A percentile compares a stretch with the other conserved stretches of the same genome.
Evolutionary conservation across 2,797 vertebrate genomes (phyloP).

Genomic region (Acanthornis magna): DNA sequence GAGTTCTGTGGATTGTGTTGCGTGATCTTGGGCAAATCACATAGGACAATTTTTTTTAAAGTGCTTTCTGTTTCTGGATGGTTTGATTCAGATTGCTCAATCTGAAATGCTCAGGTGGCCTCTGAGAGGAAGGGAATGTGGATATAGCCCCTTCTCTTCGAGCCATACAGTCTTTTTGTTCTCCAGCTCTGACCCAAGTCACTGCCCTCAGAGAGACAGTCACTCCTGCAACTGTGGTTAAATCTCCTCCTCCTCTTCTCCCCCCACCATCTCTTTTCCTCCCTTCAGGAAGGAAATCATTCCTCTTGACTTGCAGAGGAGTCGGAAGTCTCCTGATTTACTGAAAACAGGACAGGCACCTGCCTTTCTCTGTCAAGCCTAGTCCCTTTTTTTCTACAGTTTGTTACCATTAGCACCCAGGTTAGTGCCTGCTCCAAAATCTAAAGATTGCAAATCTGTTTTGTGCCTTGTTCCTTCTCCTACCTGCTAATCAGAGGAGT

Average conservation of each 20-base stretch:
- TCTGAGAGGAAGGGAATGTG: background rate
- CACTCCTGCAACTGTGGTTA: background rate
- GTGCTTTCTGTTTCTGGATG: background rate
- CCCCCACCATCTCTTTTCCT: background rate
- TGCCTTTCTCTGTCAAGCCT: background rate
- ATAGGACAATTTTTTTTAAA: accelerated
- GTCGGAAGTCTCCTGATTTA: background rate
- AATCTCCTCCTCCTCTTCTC: background rate
- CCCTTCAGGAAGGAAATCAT: background rate
- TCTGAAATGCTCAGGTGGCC: background rate
- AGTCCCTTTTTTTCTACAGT: background rate
- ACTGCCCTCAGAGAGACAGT: background rate
- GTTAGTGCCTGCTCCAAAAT: background rate
- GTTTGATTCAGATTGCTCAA: background rate
- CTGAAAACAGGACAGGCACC: background rate
- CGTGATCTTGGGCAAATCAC: background rate
- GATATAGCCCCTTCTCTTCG: background rate
- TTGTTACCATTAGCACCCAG: background rate
- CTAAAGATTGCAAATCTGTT: background rate
- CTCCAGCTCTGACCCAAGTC: background rate
- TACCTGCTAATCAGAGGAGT: background rate
- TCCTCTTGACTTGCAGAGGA: background rate
- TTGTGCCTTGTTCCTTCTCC: background rate
- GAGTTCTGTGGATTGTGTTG: background rate
- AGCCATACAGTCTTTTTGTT: background rate